Conservation (phyloP, 2,888 invertebrate genomes). For the Temnothorax ravouxi region DNA sequence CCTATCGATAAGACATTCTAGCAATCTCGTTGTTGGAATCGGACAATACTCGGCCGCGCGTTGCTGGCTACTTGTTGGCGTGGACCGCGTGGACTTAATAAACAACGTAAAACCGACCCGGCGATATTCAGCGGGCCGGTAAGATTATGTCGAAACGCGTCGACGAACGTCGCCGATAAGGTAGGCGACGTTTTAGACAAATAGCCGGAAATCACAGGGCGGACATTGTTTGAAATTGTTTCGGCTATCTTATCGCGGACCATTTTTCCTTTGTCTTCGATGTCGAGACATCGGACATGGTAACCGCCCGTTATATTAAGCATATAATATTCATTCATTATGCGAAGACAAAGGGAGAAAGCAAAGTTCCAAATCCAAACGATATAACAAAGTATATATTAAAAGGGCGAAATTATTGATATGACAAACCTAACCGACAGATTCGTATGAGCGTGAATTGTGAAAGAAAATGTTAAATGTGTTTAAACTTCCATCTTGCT, state of each 20-base stretch:
- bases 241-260: neutral
- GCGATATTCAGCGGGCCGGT: neutral
- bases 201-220: conserved; percentile 28
- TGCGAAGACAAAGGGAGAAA: neutral
- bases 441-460: neutral
- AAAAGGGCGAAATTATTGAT: neutral
- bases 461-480: neutral
- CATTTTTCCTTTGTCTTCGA: conserved; percentile 17
- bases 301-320: neutral
- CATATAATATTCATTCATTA: too few species aligned
- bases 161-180: conserved; percentile 21
- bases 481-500: neutral
- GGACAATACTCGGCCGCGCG: neutral
- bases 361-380: neutral
- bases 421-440: neutral
- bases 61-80: neutral
- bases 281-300: neutral
- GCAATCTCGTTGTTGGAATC: conserved; percentile 8
- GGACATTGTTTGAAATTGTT: conserved; percentile 4
- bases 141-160: neutral
- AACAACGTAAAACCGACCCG: neutral
- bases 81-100: neutral
- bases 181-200: conserved; percentile 11
- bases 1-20: neutral
- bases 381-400: neutral